Conservation (phyloP, 2,797 vertebrate genomes). For the Gastrophryne carolinensis region DNA sequence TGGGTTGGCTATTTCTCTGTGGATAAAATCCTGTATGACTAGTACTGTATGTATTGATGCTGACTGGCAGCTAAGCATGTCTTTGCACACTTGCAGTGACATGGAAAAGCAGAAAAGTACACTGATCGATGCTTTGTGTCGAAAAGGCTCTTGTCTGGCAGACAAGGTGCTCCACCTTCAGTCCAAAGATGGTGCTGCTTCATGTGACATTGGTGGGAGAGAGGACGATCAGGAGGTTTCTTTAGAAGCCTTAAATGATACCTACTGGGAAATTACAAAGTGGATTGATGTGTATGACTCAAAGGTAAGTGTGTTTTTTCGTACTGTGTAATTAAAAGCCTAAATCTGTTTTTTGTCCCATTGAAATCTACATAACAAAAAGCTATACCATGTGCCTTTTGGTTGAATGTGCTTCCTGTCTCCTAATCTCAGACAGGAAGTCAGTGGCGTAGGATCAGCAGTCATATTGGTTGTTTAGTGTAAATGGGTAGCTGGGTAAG, state of each 20-base stretch:
- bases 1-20: too few relatives aligned
- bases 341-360: too few relatives aligned
- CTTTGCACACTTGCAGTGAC: slow-evolving; percentile 70
- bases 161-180: slow-evolving; percentile 83
- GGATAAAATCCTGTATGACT: too few relatives aligned
- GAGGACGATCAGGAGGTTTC: slow-evolving; percentile 76
- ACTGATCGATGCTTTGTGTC: slow-evolving; percentile 89
- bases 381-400: too few relatives aligned
- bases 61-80: background rate
- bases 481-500: too few relatives aligned
- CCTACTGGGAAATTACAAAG: slow-evolving; percentile 94
- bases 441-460: too few relatives aligned
- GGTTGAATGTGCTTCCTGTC: too few relatives aligned
- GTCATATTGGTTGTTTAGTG: too few relatives aligned
- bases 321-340: too few relatives aligned
- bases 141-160: slow-evolving; percentile 88
- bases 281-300: slow-evolving; percentile 93
- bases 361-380: too few relatives aligned
- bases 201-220: slow-evolving; percentile 72
- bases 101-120: slow-evolving; percentile 97
- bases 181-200: slow-evolving; percentile 76
- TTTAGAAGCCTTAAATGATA: slow-evolving; percentile 76
- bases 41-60: background rate
- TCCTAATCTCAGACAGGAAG: too few relatives aligned
- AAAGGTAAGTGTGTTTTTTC: slow-evolving; percentile 74